Percentiles rank a stretch among this genome's conserved stretches.
phyloP scores from a whole-genome alignment of 2,797 vertebrate species.

The Harpagifer antarcticus region DNA sequence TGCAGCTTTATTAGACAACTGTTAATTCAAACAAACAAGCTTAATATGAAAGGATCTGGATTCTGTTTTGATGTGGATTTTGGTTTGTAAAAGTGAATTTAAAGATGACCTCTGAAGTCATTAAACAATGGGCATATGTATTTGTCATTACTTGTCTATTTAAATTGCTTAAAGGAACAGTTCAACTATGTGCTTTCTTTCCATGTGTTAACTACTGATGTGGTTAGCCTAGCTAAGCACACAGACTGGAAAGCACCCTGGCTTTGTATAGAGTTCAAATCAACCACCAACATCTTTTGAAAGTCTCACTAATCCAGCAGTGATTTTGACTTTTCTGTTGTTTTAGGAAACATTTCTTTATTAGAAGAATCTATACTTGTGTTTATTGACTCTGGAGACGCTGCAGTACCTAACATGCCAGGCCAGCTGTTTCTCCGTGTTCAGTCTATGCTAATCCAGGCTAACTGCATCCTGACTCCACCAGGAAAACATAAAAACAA shows the following conservation, averaged over 20 bases:
- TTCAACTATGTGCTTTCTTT: conserved; percentile 30
- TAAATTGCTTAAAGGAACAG: conserved; percentile 33
- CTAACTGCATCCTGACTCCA: background rate
- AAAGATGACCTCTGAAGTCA: background rate
- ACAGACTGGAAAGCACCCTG: background rate
- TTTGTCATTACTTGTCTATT: conserved; percentile 7
- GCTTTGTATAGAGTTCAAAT: background rate
- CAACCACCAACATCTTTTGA: background rate
- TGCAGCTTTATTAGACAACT: background rate
- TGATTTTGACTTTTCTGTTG: background rate
- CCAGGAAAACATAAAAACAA: too few relatives aligned
- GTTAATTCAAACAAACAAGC: background rate
- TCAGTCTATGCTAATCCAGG: background rate
- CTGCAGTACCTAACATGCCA: background rate
- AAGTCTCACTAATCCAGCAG: background rate
- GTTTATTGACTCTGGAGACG: background rate
- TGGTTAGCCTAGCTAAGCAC: background rate
- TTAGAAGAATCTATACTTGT: background rate
- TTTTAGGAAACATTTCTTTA: background rate
- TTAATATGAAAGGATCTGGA: background rate
- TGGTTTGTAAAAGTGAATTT: background rate
- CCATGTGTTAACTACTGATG: background rate
- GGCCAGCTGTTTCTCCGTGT: background rate
- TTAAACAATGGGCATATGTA: conserved; percentile 24
- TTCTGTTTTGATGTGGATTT: conserved; percentile 52